Evolutionary conservation across 2,888 invertebrate genomes (phyloP).

Genomic region (Eremobia ochroleuca): DNA sequence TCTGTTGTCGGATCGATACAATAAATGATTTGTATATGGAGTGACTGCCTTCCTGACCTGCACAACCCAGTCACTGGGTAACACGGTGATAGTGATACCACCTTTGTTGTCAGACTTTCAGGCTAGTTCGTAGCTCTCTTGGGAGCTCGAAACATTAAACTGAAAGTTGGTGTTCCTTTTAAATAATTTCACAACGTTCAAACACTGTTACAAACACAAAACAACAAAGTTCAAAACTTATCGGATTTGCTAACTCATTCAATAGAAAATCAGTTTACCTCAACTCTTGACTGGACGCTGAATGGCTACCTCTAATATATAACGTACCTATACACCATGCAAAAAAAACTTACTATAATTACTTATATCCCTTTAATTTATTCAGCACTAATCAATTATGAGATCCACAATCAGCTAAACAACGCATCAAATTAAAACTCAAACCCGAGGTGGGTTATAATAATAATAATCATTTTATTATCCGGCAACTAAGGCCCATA

Average conservation of each 20-base stretch:
- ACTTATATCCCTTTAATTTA: neutral
- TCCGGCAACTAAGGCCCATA: no score
- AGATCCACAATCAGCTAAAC: neutral
- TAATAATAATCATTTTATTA: neutral
- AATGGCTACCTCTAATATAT: neutral
- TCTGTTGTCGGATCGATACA: no score
- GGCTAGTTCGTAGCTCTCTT: neutral
- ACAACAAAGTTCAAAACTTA: neutral
- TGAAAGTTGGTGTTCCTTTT: no score
- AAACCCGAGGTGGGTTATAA: no score
- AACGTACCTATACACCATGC: no score
- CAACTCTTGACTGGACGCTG: neutral
- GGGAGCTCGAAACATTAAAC: neutral
- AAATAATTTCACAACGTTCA: no score
- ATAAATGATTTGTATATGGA: no score
- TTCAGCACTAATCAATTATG: slow-evolving; percentile 12
- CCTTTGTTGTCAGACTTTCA: neutral
- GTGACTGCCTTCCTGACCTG: neutral
- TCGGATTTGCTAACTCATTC: neutral
- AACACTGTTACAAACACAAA: no score
- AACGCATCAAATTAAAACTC: slow-evolving; percentile 7
- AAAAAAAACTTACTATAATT: neutral
- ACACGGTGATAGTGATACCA: no score
- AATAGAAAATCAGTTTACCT: neutral
- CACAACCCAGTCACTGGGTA: neutral